These are phyloP conservation scores for Sebastes fasciatus DNA, from an alignment of 2,113 vertebrate genomes.

Conservation along the genomic window DNA sequence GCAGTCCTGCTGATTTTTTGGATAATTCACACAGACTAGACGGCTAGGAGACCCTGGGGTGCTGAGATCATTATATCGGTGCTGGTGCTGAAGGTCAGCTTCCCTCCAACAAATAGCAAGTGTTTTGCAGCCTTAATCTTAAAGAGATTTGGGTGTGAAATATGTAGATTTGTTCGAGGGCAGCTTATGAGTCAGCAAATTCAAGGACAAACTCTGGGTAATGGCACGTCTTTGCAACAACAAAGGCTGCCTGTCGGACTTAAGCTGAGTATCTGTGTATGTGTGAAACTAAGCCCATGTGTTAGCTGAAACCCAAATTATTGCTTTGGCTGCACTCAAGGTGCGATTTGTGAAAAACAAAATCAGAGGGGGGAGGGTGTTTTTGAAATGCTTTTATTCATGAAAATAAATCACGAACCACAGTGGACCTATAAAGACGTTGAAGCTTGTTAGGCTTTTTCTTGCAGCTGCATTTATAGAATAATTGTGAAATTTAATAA, in stretches of 20 bases:
- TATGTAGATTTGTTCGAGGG: constrained; percentile 9
- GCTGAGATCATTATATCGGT: neutral
- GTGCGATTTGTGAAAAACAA: too few species aligned
- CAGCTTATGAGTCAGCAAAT: constrained; percentile 52
- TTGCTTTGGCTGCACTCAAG: neutral
- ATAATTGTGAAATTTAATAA: too few species aligned
- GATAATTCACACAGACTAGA: neutral
- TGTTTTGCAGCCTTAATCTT: constrained; percentile 30
- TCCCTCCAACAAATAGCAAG: constrained; percentile 18
- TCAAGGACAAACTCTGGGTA: neutral
- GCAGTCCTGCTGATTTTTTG: neutral
- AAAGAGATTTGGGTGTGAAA: constrained; percentile 40
- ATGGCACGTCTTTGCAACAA: constrained; percentile 18
- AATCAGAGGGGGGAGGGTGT: too few species aligned
- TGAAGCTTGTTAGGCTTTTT: too few species aligned
- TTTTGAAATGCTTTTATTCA: too few species aligned
- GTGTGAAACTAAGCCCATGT: constrained; percentile 7
- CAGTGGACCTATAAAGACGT: too few species aligned
- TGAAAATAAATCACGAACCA: too few species aligned
- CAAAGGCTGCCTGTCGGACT: constrained; percentile 14
- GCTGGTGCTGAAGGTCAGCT: constrained; percentile 27
- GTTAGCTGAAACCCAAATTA: neutral
- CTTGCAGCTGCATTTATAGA: too few species aligned
- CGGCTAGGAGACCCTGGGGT: neutral
- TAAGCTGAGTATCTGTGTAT: constrained; percentile 15